These are phyloP conservation scores for Rhogogaster chlorosoma DNA, from an alignment of 2,888 invertebrate species.

Conservation along the genomic window DNA sequence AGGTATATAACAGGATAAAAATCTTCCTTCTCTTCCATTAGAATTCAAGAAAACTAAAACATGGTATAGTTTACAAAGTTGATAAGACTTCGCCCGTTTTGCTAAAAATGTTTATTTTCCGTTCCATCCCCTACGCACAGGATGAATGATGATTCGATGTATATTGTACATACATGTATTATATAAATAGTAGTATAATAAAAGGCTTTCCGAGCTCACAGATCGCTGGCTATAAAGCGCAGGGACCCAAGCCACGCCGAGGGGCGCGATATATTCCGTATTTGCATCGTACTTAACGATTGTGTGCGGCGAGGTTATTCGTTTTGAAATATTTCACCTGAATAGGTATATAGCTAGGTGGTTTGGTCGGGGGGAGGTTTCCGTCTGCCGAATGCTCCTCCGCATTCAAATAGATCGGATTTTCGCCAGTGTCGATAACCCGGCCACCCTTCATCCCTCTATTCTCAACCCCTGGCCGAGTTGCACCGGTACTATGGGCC, in stretches of 20 bases:
- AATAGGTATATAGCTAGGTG: not conserved
- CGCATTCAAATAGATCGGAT: constrained; percentile 49
- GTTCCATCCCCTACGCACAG: not conserved
- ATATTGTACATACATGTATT: not conserved
- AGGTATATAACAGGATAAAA: too few relatives aligned
- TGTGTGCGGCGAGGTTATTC: constrained; percentile 18
- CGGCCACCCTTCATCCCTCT: not conserved
- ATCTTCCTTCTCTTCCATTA: too few relatives aligned
- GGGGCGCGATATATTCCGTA: not conserved
- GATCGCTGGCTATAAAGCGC: not conserved
- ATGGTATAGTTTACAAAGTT: too few relatives aligned
- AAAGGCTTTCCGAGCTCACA: not conserved
- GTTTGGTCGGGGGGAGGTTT: not conserved
- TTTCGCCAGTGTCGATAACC: constrained; percentile 45
- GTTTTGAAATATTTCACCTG: constrained; percentile 32
- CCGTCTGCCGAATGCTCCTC: constrained; percentile 27
- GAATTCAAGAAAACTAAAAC: too few relatives aligned
- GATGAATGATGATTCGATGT: not conserved
- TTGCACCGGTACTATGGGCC: constrained; percentile 1
- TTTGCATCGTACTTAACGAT: not conserved
- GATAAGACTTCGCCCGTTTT: too few relatives aligned
- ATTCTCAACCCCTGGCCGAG: not conserved
- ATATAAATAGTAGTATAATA: not conserved
- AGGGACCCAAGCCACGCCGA: not conserved
- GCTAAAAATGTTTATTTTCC: too few relatives aligned